Evolutionary conservation across 2,888 invertebrate species (phyloP).

Genomic region (Drosophila ochracea): DNA sequence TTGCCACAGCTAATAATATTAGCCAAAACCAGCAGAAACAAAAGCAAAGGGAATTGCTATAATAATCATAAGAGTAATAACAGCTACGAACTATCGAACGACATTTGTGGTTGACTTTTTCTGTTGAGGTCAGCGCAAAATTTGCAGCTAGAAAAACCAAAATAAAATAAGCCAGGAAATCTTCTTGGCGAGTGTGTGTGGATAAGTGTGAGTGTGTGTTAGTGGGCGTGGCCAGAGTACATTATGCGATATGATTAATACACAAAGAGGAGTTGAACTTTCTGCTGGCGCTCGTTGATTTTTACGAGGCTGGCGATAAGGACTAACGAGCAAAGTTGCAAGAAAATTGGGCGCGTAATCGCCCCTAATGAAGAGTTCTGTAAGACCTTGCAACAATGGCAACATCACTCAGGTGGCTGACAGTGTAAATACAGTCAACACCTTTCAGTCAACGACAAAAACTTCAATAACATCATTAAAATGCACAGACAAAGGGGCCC

Average conservation of each 20-base stretch:
- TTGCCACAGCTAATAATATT: slow-evolving; percentile 35
- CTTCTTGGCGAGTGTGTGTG: slow-evolving; percentile 19
- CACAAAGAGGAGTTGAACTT: slow-evolving; percentile 38
- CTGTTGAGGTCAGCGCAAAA: slow-evolving; percentile 50
- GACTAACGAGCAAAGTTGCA: slow-evolving; percentile 52
- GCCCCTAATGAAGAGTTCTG: slow-evolving; percentile 27
- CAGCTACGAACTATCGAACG: slow-evolving; percentile 45
- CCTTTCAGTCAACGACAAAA: slow-evolving; percentile 52
- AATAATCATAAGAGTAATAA: slow-evolving; percentile 33
- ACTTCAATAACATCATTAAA: slow-evolving; percentile 77
- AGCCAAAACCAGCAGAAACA: slow-evolving; percentile 22
- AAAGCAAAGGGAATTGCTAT: slow-evolving; percentile 22
- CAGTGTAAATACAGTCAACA: slow-evolving; percentile 54
- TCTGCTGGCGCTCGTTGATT: slow-evolving; percentile 35
- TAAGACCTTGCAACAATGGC: slow-evolving; percentile 21
- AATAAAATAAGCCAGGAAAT: slow-evolving; percentile 13
- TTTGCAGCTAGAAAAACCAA: slow-evolving; percentile 12
- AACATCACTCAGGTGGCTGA: slow-evolving; percentile 43
- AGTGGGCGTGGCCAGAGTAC: slow-evolving; percentile 39
- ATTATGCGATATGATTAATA: slow-evolving; percentile 54
- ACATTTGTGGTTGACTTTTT: slow-evolving; percentile 38
- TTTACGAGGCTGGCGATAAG: slow-evolving; percentile 56
- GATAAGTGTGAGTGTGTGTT: slow-evolving; percentile 1
- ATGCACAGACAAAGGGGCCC: slow-evolving; percentile 24
- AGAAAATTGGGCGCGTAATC: slow-evolving; percentile 28